phyloP scores from a whole-genome alignment of 30 jellyfish, hydroid and myxozoan genomes.

The Nemopilema nomurai region DNA sequence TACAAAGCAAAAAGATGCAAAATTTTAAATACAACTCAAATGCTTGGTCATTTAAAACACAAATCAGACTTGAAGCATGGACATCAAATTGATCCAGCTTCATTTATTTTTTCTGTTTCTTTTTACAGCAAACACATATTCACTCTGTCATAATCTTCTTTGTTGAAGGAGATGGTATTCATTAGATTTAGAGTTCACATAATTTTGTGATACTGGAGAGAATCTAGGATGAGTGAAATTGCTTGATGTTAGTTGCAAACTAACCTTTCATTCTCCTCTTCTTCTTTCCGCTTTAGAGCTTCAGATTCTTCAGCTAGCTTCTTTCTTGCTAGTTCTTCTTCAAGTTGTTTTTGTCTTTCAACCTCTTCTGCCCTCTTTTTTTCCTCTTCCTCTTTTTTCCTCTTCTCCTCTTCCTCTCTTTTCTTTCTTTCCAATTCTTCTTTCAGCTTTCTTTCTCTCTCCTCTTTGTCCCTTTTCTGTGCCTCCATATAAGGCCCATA shows the following conservation, averaged over 20 bases:
- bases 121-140: too few species aligned
- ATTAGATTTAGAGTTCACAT: too few species aligned
- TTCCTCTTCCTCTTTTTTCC: conserved; percentile 81
- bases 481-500: conserved; percentile 79
- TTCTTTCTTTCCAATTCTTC: conserved; percentile 81
- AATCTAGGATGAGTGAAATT: too few species aligned
- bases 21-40: too few species aligned
- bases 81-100: too few species aligned
- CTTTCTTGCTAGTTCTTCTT: conserved; percentile 71
- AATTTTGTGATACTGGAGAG: too few species aligned
- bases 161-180: too few species aligned
- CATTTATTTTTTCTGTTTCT: too few species aligned
- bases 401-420: conserved; percentile 80
- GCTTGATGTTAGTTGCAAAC: too few species aligned
- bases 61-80: neutral
- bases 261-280: conserved; percentile 55
- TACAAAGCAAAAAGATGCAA: too few species aligned
- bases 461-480: conserved; percentile 80
- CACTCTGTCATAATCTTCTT: too few species aligned
- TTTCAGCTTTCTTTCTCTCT: conserved; percentile 58
- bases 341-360: conserved; percentile 73
- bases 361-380: conserved; percentile 85
- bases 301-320: conserved; percentile 85
- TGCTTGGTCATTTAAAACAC: too few species aligned
- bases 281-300: conserved; percentile 51